Base-by-base conservation (phyloP, 2,888 invertebrate species). In the Andrena fulva region DNA sequence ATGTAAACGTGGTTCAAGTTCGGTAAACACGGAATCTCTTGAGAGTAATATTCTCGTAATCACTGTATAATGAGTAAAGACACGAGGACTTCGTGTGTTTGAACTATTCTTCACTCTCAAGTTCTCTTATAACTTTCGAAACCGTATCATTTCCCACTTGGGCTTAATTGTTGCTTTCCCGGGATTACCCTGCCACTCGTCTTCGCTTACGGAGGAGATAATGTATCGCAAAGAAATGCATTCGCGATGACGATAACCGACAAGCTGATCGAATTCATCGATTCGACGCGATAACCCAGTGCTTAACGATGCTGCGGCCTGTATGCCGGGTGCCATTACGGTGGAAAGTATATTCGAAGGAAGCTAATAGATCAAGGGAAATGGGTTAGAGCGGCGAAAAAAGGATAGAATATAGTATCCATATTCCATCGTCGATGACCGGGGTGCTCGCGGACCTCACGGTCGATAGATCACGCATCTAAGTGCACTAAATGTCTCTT, bases 401-500 rank as follows among this genome's bases (percentile, higher is more conserved):
- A 91, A 87, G 85, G 87, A 87, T 77, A 52, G 54, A 75, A 85
- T 16, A 16, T 78, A 77, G 85, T 87, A 89, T 85, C 85, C 77
- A 76, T 69, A 83, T 80, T 83, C 82, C 77, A 76, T 69, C 84
- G 80, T 81, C 82, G 86, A 87, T 81, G 85, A 88, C 86, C 80
- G 81, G 66, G 76, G 7, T 7, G 52, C 20, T 5, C 42, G 12
- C 52, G 52, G 27, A 85, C 80, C 76, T 80, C 80, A 77, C 77
- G 84, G 84, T 88, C 89, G 89, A 91, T 91, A 91, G 90, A 91
- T 91, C 91, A 89, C 89, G 85, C 84, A 77, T 85, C 84, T 89
- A 90, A 90, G 90, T 90, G 88, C 89, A 89, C 90, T 90, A 91
- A 91, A 91, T 89, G 91, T 91, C 90, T 86, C 90, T 87, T 85